phyloP scores from a whole-genome alignment of 2,113 vertebrate species.

The Hemiscyllium ocellatum region DNA sequence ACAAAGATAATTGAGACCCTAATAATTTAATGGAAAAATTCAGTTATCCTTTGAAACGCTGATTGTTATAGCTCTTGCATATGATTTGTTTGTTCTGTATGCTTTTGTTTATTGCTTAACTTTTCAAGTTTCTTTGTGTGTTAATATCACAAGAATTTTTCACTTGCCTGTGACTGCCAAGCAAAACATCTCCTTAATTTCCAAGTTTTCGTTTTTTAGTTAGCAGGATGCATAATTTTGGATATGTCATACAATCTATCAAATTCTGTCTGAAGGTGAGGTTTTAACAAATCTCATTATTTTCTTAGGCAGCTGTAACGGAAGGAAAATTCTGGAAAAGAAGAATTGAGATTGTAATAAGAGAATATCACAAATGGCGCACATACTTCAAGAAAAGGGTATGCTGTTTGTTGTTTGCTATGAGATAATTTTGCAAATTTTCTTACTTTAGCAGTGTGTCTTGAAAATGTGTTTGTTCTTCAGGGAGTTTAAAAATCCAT shows the following conservation, averaged over 20 bases:
- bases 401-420: constrained; percentile 40
- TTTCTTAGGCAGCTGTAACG: constrained; percentile 67
- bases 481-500: neutral
- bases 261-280: neutral
- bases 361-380: constrained; percentile 97
- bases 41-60: neutral
- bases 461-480: neutral
- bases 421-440: constrained; percentile 11
- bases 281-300: constrained; percentile 40
- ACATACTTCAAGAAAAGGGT: constrained; percentile 98
- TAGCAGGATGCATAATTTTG: neutral
- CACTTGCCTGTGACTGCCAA: neutral
- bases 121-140: neutral
- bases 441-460: neutral
- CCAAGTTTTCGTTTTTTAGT: neutral
- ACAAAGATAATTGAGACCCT: too few species aligned
- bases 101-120: neutral
- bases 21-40: neutral
- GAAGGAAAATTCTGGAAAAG: constrained; percentile 90
- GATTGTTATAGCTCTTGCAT: neutral
- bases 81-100: neutral
- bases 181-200: neutral
- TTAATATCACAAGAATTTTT: neutral
- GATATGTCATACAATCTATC: neutral
- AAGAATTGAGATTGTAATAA: constrained; percentile 88